Percentiles rank a stretch among this genome's conserved stretches.
These are phyloP conservation scores for Pseudorectes ferrugineus DNA, from an alignment of 2,113 vertebrate genomes.

Conservation along the genomic window DNA sequence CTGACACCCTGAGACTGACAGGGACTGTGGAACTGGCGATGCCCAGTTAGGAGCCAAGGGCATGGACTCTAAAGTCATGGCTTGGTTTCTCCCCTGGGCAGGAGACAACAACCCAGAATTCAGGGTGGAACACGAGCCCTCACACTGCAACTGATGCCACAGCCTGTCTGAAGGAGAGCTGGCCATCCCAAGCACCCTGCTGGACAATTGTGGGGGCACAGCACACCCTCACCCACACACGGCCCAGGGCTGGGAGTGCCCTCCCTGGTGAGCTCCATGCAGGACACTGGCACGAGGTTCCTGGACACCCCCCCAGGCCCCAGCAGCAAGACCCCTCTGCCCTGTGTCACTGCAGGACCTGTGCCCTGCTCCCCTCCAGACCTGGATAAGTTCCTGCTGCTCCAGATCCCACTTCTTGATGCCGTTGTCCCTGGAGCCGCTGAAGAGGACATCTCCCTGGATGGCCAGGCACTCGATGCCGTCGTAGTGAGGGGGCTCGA, in stretches of 20 bases:
- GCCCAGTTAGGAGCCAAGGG: background rate
- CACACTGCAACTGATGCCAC: background rate
- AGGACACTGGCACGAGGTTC: background rate
- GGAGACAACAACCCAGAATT: background rate
- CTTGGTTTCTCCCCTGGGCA: background rate
- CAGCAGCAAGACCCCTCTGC: background rate
- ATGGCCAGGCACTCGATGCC: conserved; percentile 94
- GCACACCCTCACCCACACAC: background rate
- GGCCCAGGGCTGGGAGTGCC: background rate
- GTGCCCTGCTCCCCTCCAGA: conserved; percentile 1
- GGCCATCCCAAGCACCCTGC: background rate
- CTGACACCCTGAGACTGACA: background rate
- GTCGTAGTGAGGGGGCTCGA: conserved; percentile 95
- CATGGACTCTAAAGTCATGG: background rate
- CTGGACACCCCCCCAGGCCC: background rate
- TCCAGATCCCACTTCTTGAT: conserved; percentile 98
- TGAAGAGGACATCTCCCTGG: conserved; percentile 89
- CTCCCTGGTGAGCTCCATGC: background rate
- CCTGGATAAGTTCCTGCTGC: conserved; percentile 93
- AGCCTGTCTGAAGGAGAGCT: background rate
- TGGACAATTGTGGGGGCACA: background rate
- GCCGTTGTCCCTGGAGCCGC: conserved; percentile 93
- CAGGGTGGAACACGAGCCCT: background rate
- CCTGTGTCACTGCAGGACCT: background rate
- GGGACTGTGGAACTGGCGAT: accelerated